Evolutionary conservation across 2,113 vertebrate species (phyloP), one percentile per base, ranked within the genome.

Genomic region (Calonectris borealis): DNA sequence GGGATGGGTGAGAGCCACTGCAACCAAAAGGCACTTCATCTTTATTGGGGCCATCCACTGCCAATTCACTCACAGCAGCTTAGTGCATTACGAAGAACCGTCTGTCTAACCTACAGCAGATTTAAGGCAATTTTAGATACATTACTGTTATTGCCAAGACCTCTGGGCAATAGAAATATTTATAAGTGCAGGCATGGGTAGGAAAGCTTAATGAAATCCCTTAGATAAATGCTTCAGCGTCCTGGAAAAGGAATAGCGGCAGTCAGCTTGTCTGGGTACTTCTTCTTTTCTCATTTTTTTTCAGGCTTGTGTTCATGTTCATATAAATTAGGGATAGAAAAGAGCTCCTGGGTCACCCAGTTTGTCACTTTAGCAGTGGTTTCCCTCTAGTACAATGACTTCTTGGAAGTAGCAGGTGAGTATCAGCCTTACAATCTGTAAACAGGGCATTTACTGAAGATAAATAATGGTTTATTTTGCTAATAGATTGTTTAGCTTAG

Each of bases 51-150:
- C 81, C 70, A 73, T 54, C 62, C 83, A 61, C 48, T 54, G 54
- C 69, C 81, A 58, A 61, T 75, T 94, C 88, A 70, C 66, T 87
- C 86, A n/a, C 61, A 90, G 89, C 61, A 62, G 70, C 86, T 76
- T 32, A 69, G 36, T 58, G 65, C 46, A 26, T 95, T 88, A 64
- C 0, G 1, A 70, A 75, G 84, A 90, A 68, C 26, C 0, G 13
- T 65, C 82, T 77, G 60, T 88, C 94, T 94, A 86, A 94, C 88
- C 85, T 95, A 82, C 80, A 1, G 7, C 85, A 77, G 94, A 92
- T 97, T 97, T 97, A 92, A 90, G 87, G 84, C 88, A 90, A 97
- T 97, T 97, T 95, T 92, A 17, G 62, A 84, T 97, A 89, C 92
- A 78, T 96, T 96, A 94, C 44, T 49, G 54, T 79, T 94, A 94